Conservation (phyloP, 2,888 invertebrate species). For the Zele albiditarsus region DNA sequence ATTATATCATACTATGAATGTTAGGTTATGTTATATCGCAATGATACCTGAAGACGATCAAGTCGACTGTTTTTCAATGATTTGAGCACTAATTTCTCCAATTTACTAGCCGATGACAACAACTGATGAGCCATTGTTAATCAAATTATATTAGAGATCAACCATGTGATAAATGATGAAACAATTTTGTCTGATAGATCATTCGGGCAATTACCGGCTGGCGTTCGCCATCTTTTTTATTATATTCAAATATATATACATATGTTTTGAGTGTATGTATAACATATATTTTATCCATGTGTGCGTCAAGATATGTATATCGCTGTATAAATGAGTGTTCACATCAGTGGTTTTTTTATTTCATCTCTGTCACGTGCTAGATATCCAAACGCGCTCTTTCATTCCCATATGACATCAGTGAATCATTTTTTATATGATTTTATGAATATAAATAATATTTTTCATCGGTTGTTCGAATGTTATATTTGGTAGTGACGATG, state of each 20-base stretch:
- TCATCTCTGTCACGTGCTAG: too few relatives aligned
- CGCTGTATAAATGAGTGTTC: neutral
- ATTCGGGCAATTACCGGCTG: slow-evolving; percentile 46
- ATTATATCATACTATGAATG: slow-evolving; percentile 54
- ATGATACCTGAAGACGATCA: slow-evolving; percentile 70
- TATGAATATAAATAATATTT: too few relatives aligned
- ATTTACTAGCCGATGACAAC: slow-evolving; percentile 75
- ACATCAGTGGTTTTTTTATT: too few relatives aligned
- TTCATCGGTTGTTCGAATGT: too few relatives aligned
- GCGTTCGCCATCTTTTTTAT: slow-evolving; percentile 47
- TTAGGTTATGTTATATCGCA: slow-evolving; percentile 61
- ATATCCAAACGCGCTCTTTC: too few relatives aligned
- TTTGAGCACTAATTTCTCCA: slow-evolving; percentile 75
- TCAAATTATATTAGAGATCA: slow-evolving; percentile 49
- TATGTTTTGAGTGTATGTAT: neutral
- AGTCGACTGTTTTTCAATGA: slow-evolving; percentile 70
- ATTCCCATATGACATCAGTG: too few relatives aligned
- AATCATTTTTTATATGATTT: too few relatives aligned
- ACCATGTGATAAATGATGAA: slow-evolving; percentile 41
- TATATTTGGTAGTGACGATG: too few relatives aligned
- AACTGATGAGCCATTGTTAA: slow-evolving; percentile 78
- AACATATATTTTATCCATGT: neutral
- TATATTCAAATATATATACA: neutral
- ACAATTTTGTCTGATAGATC: slow-evolving; percentile 10
- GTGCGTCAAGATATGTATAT: neutral